phyloP scores from a whole-genome alignment of 2,797 vertebrate species.

The Staurois parvus region DNA sequence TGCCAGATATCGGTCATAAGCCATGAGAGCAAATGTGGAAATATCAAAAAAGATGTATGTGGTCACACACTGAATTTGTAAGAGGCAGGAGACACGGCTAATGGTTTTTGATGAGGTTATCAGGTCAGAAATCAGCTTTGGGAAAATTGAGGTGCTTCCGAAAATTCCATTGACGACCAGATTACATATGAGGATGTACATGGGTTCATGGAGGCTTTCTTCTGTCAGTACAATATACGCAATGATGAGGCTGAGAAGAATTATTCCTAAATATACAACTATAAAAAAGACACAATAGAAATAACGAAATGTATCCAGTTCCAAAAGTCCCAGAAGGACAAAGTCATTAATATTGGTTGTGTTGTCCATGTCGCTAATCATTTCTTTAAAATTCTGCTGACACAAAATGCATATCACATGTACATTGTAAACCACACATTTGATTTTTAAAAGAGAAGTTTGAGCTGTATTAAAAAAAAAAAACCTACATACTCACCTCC shows the following conservation, averaged over 20 bases:
- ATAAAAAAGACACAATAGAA: neutral
- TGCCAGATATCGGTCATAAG: slow-evolving; percentile 28
- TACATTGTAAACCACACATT: too few species aligned
- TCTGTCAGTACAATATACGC: neutral
- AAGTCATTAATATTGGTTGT: neutral
- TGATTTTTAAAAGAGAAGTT: too few species aligned
- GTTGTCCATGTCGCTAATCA: neutral
- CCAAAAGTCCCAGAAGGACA: slow-evolving; percentile 13
- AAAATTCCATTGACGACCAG: slow-evolving; percentile 30
- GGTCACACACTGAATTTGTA: neutral
- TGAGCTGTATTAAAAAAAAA: too few species aligned
- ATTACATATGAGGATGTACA: slow-evolving; percentile 25
- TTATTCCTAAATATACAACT: neutral
- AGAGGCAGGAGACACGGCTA: neutral
- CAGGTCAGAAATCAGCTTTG: slow-evolving; percentile 2
- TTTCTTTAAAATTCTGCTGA: neutral
- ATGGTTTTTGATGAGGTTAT: neutral
- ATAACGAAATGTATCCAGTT: neutral
- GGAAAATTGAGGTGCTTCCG: slow-evolving; percentile 5
- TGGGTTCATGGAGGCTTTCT: slow-evolving; percentile 31
- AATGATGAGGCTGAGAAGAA: neutral
- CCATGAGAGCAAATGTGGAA: slow-evolving; percentile 13
- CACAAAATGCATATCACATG: neutral
- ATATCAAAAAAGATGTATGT: neutral
- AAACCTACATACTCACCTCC: too few species aligned